phyloP scores from a whole-genome alignment of 64 coral and sea anemone genomes.

The Exaiptasia diaphana region DNA sequence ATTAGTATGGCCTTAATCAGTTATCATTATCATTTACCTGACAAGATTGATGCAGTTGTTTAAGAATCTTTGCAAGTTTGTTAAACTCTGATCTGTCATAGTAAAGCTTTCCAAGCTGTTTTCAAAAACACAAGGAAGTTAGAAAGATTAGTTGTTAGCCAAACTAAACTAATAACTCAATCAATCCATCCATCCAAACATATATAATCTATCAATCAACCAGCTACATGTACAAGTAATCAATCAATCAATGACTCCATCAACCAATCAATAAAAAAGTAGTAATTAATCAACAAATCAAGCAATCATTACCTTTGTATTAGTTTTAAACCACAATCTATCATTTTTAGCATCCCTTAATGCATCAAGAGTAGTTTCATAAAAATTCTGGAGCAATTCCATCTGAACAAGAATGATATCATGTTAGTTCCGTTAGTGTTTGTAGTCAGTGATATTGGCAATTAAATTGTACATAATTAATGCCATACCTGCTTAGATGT shows the following conservation, averaged over 20 bases:
- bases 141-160: not conserved
- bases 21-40: constrained; percentile 72
- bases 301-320: constrained; percentile 87
- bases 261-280: not conserved
- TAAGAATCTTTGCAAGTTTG: constrained; percentile 79
- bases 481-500: constrained; percentile 85
- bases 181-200: no score
- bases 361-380: constrained; percentile 96
- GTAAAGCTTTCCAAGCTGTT: constrained; percentile 88
- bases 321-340: constrained; percentile 98
- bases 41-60: constrained; percentile 90
- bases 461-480: not conserved
- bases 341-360: constrained; percentile 98
- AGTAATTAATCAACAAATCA: not conserved
- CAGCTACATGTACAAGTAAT: not conserved
- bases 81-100: constrained; percentile 88
- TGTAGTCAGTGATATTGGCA: not conserved
- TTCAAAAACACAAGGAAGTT: not conserved
- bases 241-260: not conserved
- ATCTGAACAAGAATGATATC: constrained; percentile 30
- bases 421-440: not conserved
- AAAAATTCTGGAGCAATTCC: constrained; percentile 98
- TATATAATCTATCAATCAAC: not conserved
- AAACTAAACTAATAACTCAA: no score
- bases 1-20: not conserved